Evolutionary conservation across 2,888 invertebrate genomes (phyloP).

Genomic region (Cryptocephalus primarius): DNA sequence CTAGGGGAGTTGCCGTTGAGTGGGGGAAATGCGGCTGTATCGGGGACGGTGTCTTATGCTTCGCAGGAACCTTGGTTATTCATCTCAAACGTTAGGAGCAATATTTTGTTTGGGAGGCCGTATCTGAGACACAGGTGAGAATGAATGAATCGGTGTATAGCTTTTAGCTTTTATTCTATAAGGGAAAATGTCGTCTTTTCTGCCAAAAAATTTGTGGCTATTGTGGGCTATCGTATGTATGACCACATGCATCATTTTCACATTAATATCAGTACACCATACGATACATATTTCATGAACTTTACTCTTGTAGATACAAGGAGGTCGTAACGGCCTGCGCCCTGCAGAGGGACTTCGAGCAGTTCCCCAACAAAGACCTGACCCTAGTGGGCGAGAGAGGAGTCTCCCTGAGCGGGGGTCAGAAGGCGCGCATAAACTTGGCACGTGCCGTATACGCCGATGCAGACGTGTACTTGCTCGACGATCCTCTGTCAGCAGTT

Average conservation of each 20-base stretch:
- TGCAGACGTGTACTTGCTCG: constrained; percentile 65
- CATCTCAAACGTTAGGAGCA: constrained; percentile 60
- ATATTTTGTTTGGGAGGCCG: constrained; percentile 66
- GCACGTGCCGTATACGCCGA: constrained; percentile 39
- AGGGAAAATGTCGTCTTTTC: too few species aligned
- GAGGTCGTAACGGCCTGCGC: constrained; percentile 49
- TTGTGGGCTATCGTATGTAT: too few species aligned
- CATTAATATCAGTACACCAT: too few species aligned
- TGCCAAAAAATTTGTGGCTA: too few species aligned
- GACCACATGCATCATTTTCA: too few species aligned
- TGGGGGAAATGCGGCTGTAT: constrained; percentile 49
- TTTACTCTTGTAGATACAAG: constrained; percentile 12
- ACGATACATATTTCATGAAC: too few species aligned
- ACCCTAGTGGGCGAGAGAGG: constrained; percentile 71
- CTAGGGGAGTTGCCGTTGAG: constrained; percentile 58
- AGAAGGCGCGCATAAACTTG: constrained; percentile 49
- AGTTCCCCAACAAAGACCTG: constrained; percentile 59
- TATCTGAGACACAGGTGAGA: constrained; percentile 42
- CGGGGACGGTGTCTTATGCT: constrained; percentile 58
- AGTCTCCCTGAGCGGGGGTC: constrained; percentile 48
- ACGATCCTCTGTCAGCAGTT: constrained; percentile 72
- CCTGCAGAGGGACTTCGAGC: constrained; percentile 54
- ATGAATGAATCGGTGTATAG: background rate
- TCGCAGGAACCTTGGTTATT: constrained; percentile 77
- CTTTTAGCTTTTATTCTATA: too few species aligned